phyloP scores from a whole-genome alignment of 2,113 vertebrate species.

The Istiophorus platypterus region DNA sequence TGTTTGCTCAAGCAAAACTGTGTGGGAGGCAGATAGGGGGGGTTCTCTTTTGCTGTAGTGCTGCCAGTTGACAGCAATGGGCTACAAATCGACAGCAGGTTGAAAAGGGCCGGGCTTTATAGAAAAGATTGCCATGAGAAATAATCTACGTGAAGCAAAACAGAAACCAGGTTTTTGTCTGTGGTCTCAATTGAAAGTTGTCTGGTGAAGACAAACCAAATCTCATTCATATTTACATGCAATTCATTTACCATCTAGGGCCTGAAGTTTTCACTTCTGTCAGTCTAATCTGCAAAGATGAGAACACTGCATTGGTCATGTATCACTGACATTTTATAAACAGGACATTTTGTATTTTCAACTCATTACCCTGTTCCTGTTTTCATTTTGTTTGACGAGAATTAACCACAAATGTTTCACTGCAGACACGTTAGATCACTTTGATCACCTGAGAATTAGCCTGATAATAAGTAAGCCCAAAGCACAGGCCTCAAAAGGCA shows the following conservation, averaged over 20 bases:
- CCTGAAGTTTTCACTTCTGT: not conserved
- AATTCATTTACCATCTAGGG: not conserved
- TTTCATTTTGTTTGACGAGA: not conserved
- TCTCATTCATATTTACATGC: not conserved
- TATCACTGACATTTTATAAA: not conserved
- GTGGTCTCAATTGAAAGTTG: not conserved
- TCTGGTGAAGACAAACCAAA: not conserved
- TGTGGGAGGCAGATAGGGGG: not conserved
- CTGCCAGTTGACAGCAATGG: not conserved
- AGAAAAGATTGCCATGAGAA: not conserved
- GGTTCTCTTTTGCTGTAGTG: not conserved
- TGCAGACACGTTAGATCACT: not conserved
- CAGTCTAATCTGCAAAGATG: not conserved
- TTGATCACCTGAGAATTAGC: not conserved
- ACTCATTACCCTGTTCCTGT: not conserved
- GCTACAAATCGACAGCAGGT: not conserved
- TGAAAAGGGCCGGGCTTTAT: not conserved
- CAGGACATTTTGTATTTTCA: not conserved
- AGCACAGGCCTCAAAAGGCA: not conserved
- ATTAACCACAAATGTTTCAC: not conserved
- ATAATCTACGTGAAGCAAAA: not conserved
- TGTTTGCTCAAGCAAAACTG: not conserved
- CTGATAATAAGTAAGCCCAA: not conserved
- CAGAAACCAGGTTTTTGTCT: not conserved
- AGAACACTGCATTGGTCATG: not conserved